phyloP scores from a whole-genome alignment of 2,113 vertebrate genomes.

The Myrmecobius fasciatus region DNA sequence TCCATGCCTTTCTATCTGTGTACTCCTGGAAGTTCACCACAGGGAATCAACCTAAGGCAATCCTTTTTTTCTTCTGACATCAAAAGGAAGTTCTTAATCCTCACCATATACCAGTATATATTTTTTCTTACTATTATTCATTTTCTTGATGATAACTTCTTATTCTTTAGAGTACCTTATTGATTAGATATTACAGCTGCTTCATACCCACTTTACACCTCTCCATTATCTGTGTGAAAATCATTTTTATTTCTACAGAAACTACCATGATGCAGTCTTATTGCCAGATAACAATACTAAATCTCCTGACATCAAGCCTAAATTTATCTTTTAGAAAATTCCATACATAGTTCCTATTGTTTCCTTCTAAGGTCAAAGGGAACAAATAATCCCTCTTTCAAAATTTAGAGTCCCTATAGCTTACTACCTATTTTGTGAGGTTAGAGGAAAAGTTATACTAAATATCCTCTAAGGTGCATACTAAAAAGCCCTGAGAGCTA shows the following conservation, averaged over 20 bases:
- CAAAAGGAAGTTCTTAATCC: not conserved
- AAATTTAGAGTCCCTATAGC: not conserved
- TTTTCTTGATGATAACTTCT: not conserved
- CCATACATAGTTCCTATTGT: not conserved
- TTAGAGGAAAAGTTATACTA: not conserved
- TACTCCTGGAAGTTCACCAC: not conserved
- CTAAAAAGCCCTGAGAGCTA: not conserved
- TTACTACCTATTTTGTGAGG: not conserved
- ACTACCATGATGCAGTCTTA: not conserved
- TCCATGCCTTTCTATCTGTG: not conserved
- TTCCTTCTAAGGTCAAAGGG: not conserved
- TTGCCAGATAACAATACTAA: not conserved
- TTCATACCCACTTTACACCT: not conserved
- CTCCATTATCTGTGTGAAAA: not conserved
- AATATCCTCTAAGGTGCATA: not conserved
- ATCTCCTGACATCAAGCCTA: not conserved
- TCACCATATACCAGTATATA: not conserved
- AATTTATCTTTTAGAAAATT: not conserved
- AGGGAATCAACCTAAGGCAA: not conserved
- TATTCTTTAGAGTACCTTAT: not conserved
- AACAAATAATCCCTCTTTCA: not conserved
- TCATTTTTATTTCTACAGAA: not conserved
- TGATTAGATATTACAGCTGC: not conserved
- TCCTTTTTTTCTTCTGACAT: not conserved
- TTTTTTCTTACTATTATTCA: not conserved